phyloP scores from a whole-genome alignment of 2,113 vertebrate species.

The Bubo blakistoni region DNA sequence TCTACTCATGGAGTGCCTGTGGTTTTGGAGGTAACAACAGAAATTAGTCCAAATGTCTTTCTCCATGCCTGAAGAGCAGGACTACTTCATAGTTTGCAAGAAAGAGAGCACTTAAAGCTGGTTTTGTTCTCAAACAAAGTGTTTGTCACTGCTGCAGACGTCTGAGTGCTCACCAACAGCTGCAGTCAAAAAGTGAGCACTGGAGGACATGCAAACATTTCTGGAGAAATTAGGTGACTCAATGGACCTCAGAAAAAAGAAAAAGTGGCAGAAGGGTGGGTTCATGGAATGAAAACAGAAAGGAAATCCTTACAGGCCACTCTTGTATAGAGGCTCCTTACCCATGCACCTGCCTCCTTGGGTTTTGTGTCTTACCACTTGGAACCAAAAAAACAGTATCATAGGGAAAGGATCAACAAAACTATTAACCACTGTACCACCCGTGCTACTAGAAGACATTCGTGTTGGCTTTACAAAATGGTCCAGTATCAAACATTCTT shows the following conservation, averaged over 20 bases:
- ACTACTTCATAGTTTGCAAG: neutral
- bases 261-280: neutral
- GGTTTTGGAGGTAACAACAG: neutral
- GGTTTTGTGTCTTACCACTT: neutral
- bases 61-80: neutral
- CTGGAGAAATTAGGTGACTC: neutral
- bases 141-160: neutral
- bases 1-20: accelerated
- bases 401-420: neutral
- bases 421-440: neutral
- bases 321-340: neutral
- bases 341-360: neutral
- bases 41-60: neutral
- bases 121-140: neutral
- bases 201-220: neutral
- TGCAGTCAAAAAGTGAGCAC: neutral
- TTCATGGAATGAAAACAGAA: neutral
- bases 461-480: neutral
- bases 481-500: neutral
- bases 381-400: neutral
- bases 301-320: neutral
- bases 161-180: accelerated
- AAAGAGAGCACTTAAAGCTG: neutral
- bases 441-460: neutral
- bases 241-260: neutral